Evolutionary conservation across 2,888 invertebrate genomes (phyloP), one percentile per base, ranked within the genome.

Genomic region (Leucophenga maculata): DNA sequence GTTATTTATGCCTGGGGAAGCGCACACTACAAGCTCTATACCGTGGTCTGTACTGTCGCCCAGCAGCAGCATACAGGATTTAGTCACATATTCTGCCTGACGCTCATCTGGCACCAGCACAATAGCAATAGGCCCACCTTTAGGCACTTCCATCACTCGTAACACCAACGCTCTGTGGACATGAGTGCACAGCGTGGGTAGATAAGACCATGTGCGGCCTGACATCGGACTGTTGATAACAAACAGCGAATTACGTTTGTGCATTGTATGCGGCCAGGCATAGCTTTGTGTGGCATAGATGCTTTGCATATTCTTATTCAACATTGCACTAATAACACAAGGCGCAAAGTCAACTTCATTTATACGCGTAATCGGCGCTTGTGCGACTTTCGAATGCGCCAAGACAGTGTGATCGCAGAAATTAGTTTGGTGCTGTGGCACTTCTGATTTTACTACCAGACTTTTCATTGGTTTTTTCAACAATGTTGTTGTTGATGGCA

Each of bases 171-270:
- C 6, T 9, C 32, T 18, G 14, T 46, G 20, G 46, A 62, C 16
- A 20, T 20, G 46, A 18, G 62, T 20, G 18, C 93, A 90, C 3
- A 95, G 86, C 0, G 94, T 91, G 14, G 94, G 91, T 31, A 93
- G 83, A 82, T 93, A 94, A 0, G 93, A 92, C 79, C 93, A 86
- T 0, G 94, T 94, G 88, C 94, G 94, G 0, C 94, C 94, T 66
- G 92, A 90, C 14, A 87, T 86, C 0, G 88, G 82, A 0, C 91
- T 89, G 71, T 92, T 91, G 1, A 95, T 89, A 71, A 93, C 90
- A 65, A 93, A 90, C 0, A 93, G 88, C 73, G 93, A 92, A 62
- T 92, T 90, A 0, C 92, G 92, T 48, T 93, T 22, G 46, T 44
- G 90, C 54, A 92, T 87, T 57, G 94, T 90, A 1, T 92, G 91